Evolutionary conservation across 2,888 invertebrate genomes (phyloP), one percentile per base, ranked within the genome.

Genomic region (Acronicta psi): DNA sequence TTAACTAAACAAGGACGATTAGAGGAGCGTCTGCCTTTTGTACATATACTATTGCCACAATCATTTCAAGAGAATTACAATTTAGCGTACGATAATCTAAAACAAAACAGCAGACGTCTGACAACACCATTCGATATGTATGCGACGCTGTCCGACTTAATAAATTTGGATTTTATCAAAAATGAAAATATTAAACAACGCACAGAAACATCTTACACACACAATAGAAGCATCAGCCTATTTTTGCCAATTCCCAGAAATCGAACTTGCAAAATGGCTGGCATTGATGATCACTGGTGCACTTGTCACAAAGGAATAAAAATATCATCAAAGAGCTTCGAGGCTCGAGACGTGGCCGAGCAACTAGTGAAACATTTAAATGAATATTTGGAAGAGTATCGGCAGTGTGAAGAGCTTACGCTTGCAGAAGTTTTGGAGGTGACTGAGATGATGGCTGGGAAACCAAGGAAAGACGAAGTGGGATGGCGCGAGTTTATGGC

Each of bases 21-120:
- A 82, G 99, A 99, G 87, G 98, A 98, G 84, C 95, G 98, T 43
- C 94, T 98, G 55, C 99, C 99, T 0, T 96, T 98, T 68, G 93
- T 98, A 31, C 96, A 96, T 74, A 87, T 97, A 1, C 86, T 96
- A 4, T 86, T 98, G 59, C 99, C 99, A 0, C 85, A 94, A 13
- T 96, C 96, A 94, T 97, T 98, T 88, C 93, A 90, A 65, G 82
- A 94, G 13, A 93, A 93, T 52, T 97, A 96, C 84, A 94, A 95
- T 1, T 64, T 89, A 6, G 96, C 97, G 0, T 94, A 95, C 68
- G 81, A 90, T 0, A 97, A 97, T 87, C 86, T 98, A 43, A 91
- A 91, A 60, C 84, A 81, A 34, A 98, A 98, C 84, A 89, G 95
- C 1, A 93, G 91, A 64, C 95, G 96, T 51, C 94, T 98, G n/a